Evolutionary conservation across 2,113 vertebrate species (phyloP), one percentile per base, ranked within the genome.

Genomic region (Ammodytes dubius): DNA sequence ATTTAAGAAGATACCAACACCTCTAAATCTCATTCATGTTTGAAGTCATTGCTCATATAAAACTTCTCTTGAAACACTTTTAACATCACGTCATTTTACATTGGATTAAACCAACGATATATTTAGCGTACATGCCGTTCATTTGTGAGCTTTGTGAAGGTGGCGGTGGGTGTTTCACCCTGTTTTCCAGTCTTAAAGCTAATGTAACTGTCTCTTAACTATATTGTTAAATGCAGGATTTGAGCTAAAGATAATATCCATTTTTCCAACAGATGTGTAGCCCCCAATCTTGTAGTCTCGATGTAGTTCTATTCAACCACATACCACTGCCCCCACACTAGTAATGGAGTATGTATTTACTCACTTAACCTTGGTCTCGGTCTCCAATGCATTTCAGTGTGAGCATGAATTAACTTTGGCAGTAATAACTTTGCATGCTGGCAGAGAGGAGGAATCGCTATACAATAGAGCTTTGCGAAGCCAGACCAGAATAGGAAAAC

Each of bases 341-440:
- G 74, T 47, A 39, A 76, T 85, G 56, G 57, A 78, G 68, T 82
- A 75, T 77, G 52, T 76, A 67, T 89, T 88, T 75, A 40, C 50
- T 66, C 78, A 74, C 47, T 82, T 82, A 85, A 75, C 75, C 66
- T 74, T 71, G 46, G 72, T 87, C 65, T 68, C 61, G 58, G 9
- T 47, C 45, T 85, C 56, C 64, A 54, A 66, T 75, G 61, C 43
- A 68, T 86, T 83, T 45, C 27, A 17, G 50, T 74, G 60, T 11
- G 49, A 72, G 61, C n/a, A 66, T 70, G 46, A 79, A 84, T 85
- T 80, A 78, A 56, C 71, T 67, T 19, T 79, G 58, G 54, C 70
- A 39, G 74, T 75, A 82, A 82, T 42, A 52, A 77, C 49, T 77
- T 77, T 80, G 27, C 8, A 63, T 49, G 59, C 66, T 52, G 59